phyloP scores from a whole-genome alignment of 2,113 vertebrate genomes.

The Petrocephalus microphthalmus region DNA sequence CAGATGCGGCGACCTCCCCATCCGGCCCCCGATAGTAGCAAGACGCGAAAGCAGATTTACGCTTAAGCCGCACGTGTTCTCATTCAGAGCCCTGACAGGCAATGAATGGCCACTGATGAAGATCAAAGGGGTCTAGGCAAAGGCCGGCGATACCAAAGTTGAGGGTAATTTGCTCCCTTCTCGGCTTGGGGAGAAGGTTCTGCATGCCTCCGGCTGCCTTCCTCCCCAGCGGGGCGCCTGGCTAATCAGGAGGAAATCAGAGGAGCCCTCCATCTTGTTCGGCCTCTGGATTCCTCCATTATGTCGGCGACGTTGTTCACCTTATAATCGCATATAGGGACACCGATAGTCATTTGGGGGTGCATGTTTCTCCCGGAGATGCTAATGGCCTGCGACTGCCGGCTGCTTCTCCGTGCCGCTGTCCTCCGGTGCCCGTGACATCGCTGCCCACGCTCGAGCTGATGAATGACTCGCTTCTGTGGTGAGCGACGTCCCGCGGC shows the following conservation, averaged over 20 bases:
- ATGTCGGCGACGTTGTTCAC: not conserved
- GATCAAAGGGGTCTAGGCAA: not conserved
- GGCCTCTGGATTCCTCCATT: not conserved
- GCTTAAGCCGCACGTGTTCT: not conserved
- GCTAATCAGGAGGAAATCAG: slow-evolving; percentile 49
- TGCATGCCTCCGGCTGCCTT: not conserved
- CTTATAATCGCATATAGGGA: not conserved
- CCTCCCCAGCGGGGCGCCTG: slow-evolving; percentile 33
- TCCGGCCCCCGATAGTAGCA: not conserved
- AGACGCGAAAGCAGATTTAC: slow-evolving; percentile 2
- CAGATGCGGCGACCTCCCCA: not conserved
- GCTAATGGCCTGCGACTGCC: not conserved
- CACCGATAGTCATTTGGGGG: not conserved
- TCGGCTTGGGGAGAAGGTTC: not conserved
- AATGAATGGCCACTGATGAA: not conserved
- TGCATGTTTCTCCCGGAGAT: not conserved
- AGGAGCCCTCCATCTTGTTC: slow-evolving; percentile 21
- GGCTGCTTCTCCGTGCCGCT: not conserved
- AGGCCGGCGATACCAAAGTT: not conserved
- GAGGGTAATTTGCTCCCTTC: slow-evolving; percentile 8
- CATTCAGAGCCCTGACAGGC: not conserved
- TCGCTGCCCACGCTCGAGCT: not conserved
- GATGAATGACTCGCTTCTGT: not conserved
- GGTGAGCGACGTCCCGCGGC: not conserved
- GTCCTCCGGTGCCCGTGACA: not conserved